Evolutionary conservation across 30 jellyfish, hydroid and myxozoan genomes (phyloP), one percentile per base, ranked within the genome.

Genomic region (Turritopsis dohrnii): DNA sequence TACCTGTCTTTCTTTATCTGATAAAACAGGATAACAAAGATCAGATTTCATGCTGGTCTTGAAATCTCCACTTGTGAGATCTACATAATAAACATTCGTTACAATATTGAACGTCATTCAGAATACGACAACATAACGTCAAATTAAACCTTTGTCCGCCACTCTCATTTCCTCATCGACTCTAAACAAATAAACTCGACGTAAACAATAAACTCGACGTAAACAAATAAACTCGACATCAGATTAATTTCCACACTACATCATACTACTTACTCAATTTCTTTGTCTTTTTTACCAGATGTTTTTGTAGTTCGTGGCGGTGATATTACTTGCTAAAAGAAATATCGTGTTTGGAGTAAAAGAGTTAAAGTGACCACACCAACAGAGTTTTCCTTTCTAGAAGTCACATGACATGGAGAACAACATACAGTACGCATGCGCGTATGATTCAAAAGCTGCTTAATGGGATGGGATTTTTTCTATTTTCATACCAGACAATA

Each of bases 1-100:
- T 84, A 94, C 99, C 94, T 94, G 96, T 74, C 84, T 89, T 82
- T 94, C 99, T 94, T 94, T 94, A 88, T 94, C 99, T 1, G 99
- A 94, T 25, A 89, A 82, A 21, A 94, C 90, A 29, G 86, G 94
- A 30, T 79, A 84, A 54, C 96, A 94, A 19, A 96, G 85, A 86
- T 94, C 99, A 73, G 84, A 85, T 81, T 83, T 85, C 77, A 94
- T 88, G 41, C 88, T 23, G 66, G 89, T 96, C 31, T 86, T 85
- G 86, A 88, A 88, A 23, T 80, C 81, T 20, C 74, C 79, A 41
- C 60, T 41, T 13, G 60, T 41, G 9, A 41, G 5, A 41, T 41
- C 60, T 41, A 41, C 5, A 41, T 13, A 41, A 41, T 3, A 41
- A 5, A 41, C 60, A 41, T 41, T 13, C 60, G 13, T 41, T 5